These are phyloP conservation scores for Parelbella ahira DNA, from an alignment of 2,888 invertebrate species.

Conservation along the genomic window DNA sequence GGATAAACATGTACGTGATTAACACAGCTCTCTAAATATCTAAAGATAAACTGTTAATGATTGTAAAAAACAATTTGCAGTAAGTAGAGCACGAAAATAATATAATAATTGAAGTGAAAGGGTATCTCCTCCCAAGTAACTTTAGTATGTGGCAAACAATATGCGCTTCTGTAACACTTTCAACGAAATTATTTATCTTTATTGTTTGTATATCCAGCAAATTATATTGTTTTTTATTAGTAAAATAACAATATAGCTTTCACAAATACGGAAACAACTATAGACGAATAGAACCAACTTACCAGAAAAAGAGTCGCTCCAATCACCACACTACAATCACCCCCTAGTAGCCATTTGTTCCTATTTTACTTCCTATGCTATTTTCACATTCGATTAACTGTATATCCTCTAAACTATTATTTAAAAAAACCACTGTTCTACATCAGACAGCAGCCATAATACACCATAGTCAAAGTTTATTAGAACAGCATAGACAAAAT, in stretches of 20 bases:
- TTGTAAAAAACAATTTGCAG: slow-evolving; percentile 29
- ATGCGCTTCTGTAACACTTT: too few species aligned
- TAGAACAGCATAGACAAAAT: not conserved
- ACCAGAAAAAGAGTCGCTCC: slow-evolving; percentile 57
- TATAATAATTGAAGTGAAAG: slow-evolving; percentile 77
- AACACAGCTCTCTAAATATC: too few species aligned
- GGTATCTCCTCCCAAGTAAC: slow-evolving; percentile 43
- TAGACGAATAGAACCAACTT: slow-evolving; percentile 45
- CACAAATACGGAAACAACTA: slow-evolving; percentile 44
- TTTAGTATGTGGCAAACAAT: slow-evolving; percentile 20
- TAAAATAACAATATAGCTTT: slow-evolving; percentile 31
- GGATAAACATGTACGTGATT: too few species aligned
- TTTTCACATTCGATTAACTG: not conserved
- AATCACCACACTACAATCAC: slow-evolving; percentile 48
- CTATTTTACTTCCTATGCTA: slow-evolving; percentile 5
- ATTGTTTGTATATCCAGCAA: too few species aligned
- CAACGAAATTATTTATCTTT: too few species aligned
- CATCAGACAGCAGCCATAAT: slow-evolving; percentile 18
- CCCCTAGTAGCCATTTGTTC: slow-evolving; percentile 60
- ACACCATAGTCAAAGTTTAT: slow-evolving; percentile 37
- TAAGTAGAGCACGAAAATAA: slow-evolving; percentile 78
- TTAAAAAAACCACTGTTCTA: slow-evolving; percentile 6
- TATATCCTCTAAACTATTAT: slow-evolving; percentile 3
- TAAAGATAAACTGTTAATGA: too few species aligned
- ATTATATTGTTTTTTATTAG: not conserved